A percentile compares a stretch with the other conserved stretches of the same genome.
phyloP scores from a whole-genome alignment of 2,797 vertebrate genomes.

The Ceryle rudis region DNA sequence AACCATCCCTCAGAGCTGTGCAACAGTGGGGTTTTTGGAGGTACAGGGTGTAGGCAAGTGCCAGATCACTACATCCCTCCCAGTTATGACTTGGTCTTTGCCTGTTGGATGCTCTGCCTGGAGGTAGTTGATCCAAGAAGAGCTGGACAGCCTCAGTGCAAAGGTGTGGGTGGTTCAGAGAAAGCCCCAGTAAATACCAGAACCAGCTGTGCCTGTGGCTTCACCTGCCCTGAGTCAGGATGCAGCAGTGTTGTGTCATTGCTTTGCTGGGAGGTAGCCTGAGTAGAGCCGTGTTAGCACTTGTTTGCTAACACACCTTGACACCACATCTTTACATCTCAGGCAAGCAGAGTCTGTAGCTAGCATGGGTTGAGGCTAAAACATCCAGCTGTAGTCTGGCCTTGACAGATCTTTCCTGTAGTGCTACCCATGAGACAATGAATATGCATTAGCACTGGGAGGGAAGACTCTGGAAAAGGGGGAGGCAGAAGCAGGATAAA shows the following conservation, averaged over 20 bases:
- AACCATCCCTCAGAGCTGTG: background rate
- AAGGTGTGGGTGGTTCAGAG: background rate
- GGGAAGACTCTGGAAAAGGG: background rate
- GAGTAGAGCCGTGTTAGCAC: background rate
- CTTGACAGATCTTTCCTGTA: background rate
- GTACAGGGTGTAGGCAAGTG: background rate
- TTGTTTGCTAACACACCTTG: background rate
- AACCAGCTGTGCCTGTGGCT: background rate
- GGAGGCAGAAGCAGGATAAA: background rate
- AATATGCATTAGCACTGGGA: background rate
- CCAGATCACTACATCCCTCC: background rate
- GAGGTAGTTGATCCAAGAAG: background rate
- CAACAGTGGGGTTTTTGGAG: background rate
- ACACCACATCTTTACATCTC: background rate
- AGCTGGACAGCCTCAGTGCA: background rate
- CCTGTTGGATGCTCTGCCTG: background rate
- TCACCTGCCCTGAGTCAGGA: background rate
- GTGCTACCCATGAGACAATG: background rate
- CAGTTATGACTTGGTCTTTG: background rate
- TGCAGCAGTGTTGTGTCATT: background rate
- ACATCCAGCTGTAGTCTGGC: background rate
- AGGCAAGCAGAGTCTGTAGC: background rate
- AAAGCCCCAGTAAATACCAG: background rate
- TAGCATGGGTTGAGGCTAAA: background rate
- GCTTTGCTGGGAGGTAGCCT: background rate